Conservation (phyloP, 2,113 vertebrate genomes). For the Butorides virescens region DNA sequence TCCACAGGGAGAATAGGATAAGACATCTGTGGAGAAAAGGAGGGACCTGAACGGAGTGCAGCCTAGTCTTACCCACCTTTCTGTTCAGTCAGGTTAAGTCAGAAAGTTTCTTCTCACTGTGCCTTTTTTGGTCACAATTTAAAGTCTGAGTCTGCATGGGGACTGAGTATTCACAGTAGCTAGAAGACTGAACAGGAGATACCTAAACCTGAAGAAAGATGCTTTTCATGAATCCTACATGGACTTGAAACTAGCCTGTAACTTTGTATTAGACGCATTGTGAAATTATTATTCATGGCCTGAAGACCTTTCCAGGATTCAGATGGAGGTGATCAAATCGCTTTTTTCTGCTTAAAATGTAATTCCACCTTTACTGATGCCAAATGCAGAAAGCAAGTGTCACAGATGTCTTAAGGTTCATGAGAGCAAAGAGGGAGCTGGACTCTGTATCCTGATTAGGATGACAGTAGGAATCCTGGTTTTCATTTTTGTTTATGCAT, state of each 20-base stretch:
- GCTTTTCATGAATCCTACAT: background rate
- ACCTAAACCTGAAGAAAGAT: background rate
- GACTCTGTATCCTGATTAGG: background rate
- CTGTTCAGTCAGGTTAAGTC: background rate
- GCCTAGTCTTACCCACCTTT: background rate
- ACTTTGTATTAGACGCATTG: background rate
- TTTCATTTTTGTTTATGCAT: background rate
- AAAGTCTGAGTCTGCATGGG: background rate
- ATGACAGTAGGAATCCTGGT: background rate
- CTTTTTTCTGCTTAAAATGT: background rate
- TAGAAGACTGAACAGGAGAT: background rate
- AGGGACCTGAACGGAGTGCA: background rate
- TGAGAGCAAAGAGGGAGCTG: background rate
- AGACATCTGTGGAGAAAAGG: background rate
- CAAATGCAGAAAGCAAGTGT: background rate
- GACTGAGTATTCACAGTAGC: background rate
- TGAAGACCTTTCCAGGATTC: background rate
- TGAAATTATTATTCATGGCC: background rate
- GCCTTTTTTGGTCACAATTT: background rate
- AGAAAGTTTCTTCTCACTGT: background rate
- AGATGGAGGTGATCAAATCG: background rate
- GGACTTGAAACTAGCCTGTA: background rate
- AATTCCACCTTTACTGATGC: background rate
- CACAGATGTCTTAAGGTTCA: background rate
- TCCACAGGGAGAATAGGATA: background rate